Percentiles rank a stretch among this genome's conserved stretches.
Evolutionary conservation across 2,113 vertebrate species (phyloP).

Genomic region (Clarias batrachus): DNA sequence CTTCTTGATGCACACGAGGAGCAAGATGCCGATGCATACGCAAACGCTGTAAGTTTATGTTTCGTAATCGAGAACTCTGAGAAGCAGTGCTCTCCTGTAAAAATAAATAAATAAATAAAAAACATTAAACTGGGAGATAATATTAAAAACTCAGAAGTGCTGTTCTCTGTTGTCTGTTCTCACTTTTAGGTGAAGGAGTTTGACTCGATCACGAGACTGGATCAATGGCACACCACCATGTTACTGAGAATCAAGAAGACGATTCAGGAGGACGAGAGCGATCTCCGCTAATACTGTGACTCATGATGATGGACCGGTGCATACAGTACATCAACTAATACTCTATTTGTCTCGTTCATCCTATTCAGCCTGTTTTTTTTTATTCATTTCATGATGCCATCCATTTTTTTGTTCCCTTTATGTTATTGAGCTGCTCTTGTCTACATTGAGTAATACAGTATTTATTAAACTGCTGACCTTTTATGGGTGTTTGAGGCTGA

Average conservation of each 20-base stretch:
- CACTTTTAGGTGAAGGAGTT: constrained; percentile 77
- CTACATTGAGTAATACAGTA: not conserved
- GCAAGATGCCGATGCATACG: constrained; percentile 76
- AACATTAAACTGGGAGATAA: not conserved
- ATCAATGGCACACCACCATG: constrained; percentile 82
- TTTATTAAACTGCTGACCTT: not conserved
- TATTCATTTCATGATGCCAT: not conserved
- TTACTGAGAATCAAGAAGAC: constrained; percentile 78
- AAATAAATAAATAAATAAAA: not conserved
- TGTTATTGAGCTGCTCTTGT: not conserved
- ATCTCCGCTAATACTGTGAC: constrained; percentile 69
- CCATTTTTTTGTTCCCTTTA: not conserved
- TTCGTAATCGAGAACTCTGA: not conserved
- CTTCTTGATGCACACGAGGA: constrained; percentile 78
- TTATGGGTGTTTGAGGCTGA: not conserved
- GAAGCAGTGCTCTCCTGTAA: not conserved
- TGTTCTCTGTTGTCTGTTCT: constrained; percentile 1
- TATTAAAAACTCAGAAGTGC: not conserved
- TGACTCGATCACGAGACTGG: constrained; percentile 75
- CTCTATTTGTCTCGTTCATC: not conserved
- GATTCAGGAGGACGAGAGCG: constrained; percentile 75
- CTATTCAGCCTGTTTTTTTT: not conserved
- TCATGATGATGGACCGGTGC: not conserved
- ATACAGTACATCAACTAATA: not conserved
- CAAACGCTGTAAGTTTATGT: constrained; percentile 71